phyloP scores from a whole-genome alignment of 2,888 invertebrate species.

The Odontothrips loti region DNA sequence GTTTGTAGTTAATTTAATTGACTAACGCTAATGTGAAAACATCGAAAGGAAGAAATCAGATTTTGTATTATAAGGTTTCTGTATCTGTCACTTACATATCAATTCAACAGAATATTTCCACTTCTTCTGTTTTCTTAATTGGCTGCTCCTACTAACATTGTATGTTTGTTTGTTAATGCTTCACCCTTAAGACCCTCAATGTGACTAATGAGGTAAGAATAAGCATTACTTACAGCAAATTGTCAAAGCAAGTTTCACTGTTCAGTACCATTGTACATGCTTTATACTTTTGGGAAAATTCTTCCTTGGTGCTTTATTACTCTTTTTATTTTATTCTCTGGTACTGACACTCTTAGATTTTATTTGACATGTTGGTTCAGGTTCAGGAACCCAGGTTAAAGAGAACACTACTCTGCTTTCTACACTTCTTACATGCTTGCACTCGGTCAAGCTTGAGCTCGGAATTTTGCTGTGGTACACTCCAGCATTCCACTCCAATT shows the following conservation, averaged over 20 bases:
- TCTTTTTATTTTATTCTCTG: not conserved
- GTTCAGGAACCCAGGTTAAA: too few species aligned
- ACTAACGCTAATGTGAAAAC: not conserved
- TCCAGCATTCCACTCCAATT: too few species aligned
- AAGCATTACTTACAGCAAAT: not conserved
- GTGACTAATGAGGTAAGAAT: conserved; percentile 13
- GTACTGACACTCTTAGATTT: not conserved
- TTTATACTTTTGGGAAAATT: not conserved
- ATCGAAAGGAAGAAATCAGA: too few species aligned
- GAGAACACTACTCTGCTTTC: too few species aligned
- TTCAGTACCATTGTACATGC: not conserved
- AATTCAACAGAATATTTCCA: not conserved
- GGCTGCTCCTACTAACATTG: not conserved
- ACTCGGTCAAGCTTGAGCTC: too few species aligned
- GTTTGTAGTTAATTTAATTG: not conserved
- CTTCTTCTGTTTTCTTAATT: not conserved
- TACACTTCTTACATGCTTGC: too few species aligned
- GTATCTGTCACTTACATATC: too few species aligned
- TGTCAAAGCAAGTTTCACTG: not conserved
- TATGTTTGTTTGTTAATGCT: conserved; percentile 32
- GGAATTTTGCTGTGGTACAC: too few species aligned
- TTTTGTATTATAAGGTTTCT: too few species aligned
- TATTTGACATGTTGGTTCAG: too few species aligned
- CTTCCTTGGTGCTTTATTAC: not conserved
- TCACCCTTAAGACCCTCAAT: not conserved